Base-by-base conservation (phyloP, 2,888 invertebrate genomes). In the Chloromyia formosa region DNA sequence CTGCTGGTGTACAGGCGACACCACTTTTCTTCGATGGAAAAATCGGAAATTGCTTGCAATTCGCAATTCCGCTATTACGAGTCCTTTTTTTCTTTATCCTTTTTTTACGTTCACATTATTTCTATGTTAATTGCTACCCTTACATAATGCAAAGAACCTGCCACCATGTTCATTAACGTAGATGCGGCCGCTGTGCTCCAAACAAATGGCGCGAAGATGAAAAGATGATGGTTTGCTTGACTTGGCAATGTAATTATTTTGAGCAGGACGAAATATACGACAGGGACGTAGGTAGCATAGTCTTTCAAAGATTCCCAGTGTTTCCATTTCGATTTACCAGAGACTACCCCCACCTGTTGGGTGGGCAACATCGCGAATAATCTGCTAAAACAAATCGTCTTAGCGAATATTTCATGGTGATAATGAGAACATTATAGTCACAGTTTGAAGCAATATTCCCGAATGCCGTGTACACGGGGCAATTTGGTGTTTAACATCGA, bases 341-440 rank as follows among this genome's bases (percentile, higher is more conserved):
- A 35, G 7, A 35, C 27, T 35, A 35, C 27, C 7, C 27, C 27
- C 27, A 35, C 27, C n/a, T 7, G 7, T 35, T 35, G 27, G 27
- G 27, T 35, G 27, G 27, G 27, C 27, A 35, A 35, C 27, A 35
- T 35, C 7, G 27, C 27, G 27, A 7, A 35, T 35, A 35, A 35
- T 35, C 27, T 35, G 27, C 27, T 35, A 35, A 35, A 35, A 35
- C 27, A 35, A 60, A 60, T 60, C 14, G 7, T 10, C 60, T 23
- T 60, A 14, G 23, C 22, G 22, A 2, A 56, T 23, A 4, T 23
- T 60, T 60, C 1, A 14, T 23, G 60, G 60, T 23, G 60, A 23
- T 60, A 60, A 60, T 14, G 60, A 60, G 60, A 23, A 14, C 14
- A 60, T 23, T 22, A 23, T 60, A 20, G 23, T 60, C 20, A 60